Percentiles rank a stretch among this genome's conserved stretches.
phyloP scores from a whole-genome alignment of 2,113 vertebrate genomes.

The Dicaeum eximium region DNA sequence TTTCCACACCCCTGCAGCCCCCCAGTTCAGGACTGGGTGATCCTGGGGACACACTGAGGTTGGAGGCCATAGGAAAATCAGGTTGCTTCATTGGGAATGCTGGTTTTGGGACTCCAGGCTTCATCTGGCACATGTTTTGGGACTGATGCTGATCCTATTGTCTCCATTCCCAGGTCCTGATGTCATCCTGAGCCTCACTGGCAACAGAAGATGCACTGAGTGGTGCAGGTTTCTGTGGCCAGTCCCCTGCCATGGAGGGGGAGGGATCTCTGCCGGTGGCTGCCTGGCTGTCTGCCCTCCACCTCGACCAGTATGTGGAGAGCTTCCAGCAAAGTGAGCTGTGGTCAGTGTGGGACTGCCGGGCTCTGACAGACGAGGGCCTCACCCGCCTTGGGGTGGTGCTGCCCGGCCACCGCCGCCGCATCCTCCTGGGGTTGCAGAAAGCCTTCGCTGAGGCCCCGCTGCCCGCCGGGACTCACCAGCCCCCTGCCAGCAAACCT shows the following conservation, averaged over 20 bases:
- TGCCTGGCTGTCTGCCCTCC: slow-evolving; percentile 82
- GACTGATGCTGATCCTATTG: background rate
- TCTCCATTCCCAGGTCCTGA: background rate
- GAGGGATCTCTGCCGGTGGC: slow-evolving; percentile 54
- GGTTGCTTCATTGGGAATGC: background rate
- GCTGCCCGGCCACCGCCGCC: slow-evolving; percentile 86
- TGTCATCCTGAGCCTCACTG: background rate
- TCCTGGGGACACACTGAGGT: background rate
- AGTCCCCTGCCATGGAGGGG: slow-evolving; percentile 39
- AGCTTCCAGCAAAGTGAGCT: slow-evolving; percentile 74
- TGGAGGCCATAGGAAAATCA: background rate
- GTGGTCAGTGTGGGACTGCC: slow-evolving; percentile 73
- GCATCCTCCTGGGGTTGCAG: slow-evolving; percentile 83
- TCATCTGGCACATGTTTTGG: background rate
- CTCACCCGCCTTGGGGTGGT: slow-evolving; percentile 80
- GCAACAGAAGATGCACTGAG: background rate
- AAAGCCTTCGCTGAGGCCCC: slow-evolving; percentile 56
- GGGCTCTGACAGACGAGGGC: slow-evolving; percentile 64
- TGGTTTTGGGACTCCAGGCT: background rate
- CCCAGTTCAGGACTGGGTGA: background rate
- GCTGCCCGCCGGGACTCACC: rapidly evolving
- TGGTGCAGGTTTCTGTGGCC: background rate
- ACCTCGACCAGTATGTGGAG: slow-evolving; percentile 84
- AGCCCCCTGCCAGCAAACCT: slow-evolving; percentile 37
- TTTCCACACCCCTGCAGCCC: background rate